Evolutionary conservation across 2,888 invertebrate species (phyloP).

Genomic region (Microchrysa polita): DNA sequence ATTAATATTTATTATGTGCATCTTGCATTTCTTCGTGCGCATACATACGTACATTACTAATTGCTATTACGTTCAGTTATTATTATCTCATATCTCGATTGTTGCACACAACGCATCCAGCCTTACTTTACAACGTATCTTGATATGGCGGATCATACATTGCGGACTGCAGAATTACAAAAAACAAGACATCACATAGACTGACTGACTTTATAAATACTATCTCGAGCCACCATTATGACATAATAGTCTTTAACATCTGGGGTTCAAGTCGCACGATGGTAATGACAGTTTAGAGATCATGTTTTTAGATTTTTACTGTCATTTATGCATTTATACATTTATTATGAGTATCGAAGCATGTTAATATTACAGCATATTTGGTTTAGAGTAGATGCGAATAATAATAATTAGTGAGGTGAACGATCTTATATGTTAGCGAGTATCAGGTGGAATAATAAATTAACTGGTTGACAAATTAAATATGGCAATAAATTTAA

Average conservation of each 20-base stretch:
- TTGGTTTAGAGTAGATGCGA: not conserved
- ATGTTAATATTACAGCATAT: not conserved
- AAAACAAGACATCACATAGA: not conserved
- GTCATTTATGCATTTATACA: not conserved
- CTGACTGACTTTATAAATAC: too few species aligned
- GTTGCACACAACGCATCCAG: too few species aligned
- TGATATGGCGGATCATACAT: too few species aligned
- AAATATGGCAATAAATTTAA: too few species aligned
- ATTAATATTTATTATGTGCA: too few species aligned
- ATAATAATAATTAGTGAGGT: not conserved
- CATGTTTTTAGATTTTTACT: not conserved
- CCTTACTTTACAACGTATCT: too few species aligned
- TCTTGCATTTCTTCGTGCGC: too few species aligned
- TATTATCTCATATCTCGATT: too few species aligned
- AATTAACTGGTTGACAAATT: too few species aligned
- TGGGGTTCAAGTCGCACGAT: not conserved
- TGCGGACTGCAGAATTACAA: not conserved
- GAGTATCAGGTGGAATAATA: too few species aligned
- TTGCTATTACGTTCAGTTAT: too few species aligned
- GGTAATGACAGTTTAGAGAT: not conserved
- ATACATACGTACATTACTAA: too few species aligned
- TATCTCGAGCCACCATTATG: slow-evolving; percentile 42
- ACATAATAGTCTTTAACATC: slow-evolving; percentile 47
- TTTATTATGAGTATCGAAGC: not conserved
- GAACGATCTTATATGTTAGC: not conserved